Evolutionary conservation across 2,113 vertebrate species (phyloP), one percentile per base, ranked within the genome.

Genomic region (Anguilla japonica): DNA sequence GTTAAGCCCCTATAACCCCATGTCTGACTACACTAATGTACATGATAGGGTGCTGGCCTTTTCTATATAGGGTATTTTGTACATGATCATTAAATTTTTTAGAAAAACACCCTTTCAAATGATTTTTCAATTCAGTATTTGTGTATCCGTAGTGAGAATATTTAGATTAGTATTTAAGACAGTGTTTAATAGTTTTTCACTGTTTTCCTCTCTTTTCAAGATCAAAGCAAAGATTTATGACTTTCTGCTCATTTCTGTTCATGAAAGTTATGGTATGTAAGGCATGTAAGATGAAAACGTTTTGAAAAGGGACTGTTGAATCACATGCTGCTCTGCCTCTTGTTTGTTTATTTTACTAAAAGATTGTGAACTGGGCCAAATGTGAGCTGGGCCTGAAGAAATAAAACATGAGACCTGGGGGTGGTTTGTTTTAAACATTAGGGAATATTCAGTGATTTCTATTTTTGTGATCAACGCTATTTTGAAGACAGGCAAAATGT

Each of bases 301-400:
- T 20, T 20, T 22, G 26, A 67, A 67, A 67, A 3, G 20, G 18
- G 22, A 26, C 41, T 41, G 80, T 40, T 41, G 41, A 81, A 41
- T 14, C 80, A 81, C 80, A 81, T 40, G 40, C 40, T 41, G 41
- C 41, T 81, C 34, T 81, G 80, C 8, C 40, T 81, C 18, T 22
- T 81, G 41, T 67, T 22, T 82, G 81, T 82, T 82, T 82, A 50
- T 82, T 53, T 82, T 82, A 50, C 40, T 13, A 82, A 82, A 82
- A 82, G 26, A 53, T 50, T 50, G 41, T 43, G 41, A 82, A 53
- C 22, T 53, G 11, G 81, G 81, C 20, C 41, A n/a, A n/a, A 82
- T 29, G 18, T 75, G 26, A 75, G 1, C 34, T 29, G 26, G 71
- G 26, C 26, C 34, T 29, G n/a, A 75, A 13, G 11, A 75, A 75